A percentile compares a stretch with the other conserved stretches of the same genome.
Conservation (phyloP, 1,140 invertebrate species). For the Trichonephila inaurata region DNA sequence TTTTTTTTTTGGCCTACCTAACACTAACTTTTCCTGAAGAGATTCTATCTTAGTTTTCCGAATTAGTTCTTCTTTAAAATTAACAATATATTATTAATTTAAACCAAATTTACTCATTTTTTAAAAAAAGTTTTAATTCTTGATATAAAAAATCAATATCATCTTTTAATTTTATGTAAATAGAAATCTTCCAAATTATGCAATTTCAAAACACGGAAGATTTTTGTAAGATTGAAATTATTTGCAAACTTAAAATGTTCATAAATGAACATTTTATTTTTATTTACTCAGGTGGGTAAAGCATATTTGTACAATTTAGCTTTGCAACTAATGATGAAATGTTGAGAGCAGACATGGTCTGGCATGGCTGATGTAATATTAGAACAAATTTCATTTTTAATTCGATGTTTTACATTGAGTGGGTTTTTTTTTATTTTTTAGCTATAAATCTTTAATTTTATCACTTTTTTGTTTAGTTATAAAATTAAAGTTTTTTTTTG, state of each 20-base stretch:
- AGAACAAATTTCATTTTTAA: background rate
- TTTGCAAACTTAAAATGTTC: background rate
- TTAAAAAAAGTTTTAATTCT: no score
- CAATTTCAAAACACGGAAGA: background rate
- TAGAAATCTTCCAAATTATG: no score
- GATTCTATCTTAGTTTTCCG: no score
- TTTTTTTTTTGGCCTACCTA: no score
- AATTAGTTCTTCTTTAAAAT: no score
- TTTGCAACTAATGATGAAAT: conserved; percentile 6
- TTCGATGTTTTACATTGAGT: background rate
- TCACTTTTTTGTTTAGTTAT: background rate
- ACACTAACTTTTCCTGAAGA: no score
- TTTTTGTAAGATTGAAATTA: background rate
- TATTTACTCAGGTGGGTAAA: background rate
- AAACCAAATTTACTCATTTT: no score
- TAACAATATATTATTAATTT: no score
- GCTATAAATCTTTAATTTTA: background rate
- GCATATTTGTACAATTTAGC: background rate
- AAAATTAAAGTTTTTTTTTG: background rate
- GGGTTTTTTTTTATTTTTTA: background rate
- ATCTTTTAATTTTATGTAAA: no score
- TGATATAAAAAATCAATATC: no score
- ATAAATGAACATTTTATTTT: background rate
- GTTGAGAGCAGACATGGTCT: background rate
- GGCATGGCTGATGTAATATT: background rate